These are phyloP conservation scores for Crypturellus tataupa DNA, from an alignment of 2,797 vertebrate species.

Conservation along the genomic window DNA sequence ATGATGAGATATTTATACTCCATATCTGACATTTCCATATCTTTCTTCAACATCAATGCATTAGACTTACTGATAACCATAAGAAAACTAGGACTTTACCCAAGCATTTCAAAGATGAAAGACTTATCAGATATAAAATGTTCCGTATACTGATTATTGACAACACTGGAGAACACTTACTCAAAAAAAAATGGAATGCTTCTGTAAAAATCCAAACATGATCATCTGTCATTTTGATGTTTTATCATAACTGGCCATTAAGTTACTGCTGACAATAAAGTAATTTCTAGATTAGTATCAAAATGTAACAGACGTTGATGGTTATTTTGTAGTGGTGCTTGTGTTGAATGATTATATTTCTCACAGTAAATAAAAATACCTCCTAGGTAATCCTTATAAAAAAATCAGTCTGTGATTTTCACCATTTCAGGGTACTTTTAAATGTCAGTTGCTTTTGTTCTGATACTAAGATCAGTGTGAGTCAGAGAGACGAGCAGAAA, in stretches of 20 bases:
- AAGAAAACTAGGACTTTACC: neutral
- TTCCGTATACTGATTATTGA: neutral
- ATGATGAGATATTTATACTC: neutral
- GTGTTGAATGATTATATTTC: neutral
- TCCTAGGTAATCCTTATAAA: neutral
- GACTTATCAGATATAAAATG: neutral
- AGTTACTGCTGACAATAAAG: neutral
- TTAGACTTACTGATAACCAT: neutral
- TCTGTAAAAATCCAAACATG: neutral
- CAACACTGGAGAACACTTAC: neutral
- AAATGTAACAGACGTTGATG: neutral
- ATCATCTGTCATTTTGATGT: neutral
- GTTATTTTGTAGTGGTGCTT: neutral
- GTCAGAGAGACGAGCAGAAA: neutral
- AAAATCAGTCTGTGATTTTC: neutral
- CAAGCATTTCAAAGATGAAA: neutral
- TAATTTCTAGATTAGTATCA: neutral
- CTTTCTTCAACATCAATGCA: conserved; percentile 17
- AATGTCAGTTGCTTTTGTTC: neutral
- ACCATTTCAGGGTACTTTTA: neutral
- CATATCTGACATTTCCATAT: neutral
- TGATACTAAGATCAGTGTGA: neutral
- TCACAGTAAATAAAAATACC: neutral
- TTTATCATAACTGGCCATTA: neutral
- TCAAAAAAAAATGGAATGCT: neutral